These are phyloP conservation scores for Physella acuta DNA, from an alignment of 1,140 invertebrate genomes.

Conservation along the genomic window DNA sequence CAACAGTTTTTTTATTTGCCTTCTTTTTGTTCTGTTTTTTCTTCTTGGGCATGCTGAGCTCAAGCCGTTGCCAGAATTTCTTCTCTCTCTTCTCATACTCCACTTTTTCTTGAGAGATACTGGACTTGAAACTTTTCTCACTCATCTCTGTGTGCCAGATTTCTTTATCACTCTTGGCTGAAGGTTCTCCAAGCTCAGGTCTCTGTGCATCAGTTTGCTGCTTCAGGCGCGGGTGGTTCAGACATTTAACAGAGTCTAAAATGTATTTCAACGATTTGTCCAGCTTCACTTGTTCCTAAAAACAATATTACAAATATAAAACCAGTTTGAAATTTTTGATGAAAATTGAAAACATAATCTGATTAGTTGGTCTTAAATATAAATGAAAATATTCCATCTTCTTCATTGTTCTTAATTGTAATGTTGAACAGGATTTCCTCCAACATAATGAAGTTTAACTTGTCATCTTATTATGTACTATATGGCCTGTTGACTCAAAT, in stretches of 20 bases:
- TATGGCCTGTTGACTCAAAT: too few species aligned
- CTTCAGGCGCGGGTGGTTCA: slow-evolving; percentile 35
- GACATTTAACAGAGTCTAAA: slow-evolving; percentile 40
- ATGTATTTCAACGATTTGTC: slow-evolving; percentile 45
- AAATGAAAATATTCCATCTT: neutral
- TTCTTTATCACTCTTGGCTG: neutral
- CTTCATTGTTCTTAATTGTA: neutral
- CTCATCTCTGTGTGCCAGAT: neutral
- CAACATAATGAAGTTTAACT: too few species aligned
- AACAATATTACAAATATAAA: neutral
- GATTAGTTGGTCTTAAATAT: neutral
- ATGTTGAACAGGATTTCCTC: neutral
- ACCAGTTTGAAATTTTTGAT: neutral
- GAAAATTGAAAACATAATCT: neutral
- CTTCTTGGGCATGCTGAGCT: slow-evolving; percentile 42
- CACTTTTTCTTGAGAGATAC: neutral
- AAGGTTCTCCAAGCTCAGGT: neutral
- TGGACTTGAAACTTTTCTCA: neutral
- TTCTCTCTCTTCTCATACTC: slow-evolving; percentile 30
- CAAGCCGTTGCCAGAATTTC: slow-evolving; percentile 44
- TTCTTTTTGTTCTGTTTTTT: too few species aligned
- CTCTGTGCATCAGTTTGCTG: too few species aligned
- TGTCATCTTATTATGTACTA: too few species aligned
- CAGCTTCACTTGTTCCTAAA: slow-evolving; percentile 21
- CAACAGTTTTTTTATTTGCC: too few species aligned